Evolutionary conservation across 2,797 vertebrate species (phyloP), one percentile per base, ranked within the genome.

Genomic region (Toxotes lorentzi): DNA sequence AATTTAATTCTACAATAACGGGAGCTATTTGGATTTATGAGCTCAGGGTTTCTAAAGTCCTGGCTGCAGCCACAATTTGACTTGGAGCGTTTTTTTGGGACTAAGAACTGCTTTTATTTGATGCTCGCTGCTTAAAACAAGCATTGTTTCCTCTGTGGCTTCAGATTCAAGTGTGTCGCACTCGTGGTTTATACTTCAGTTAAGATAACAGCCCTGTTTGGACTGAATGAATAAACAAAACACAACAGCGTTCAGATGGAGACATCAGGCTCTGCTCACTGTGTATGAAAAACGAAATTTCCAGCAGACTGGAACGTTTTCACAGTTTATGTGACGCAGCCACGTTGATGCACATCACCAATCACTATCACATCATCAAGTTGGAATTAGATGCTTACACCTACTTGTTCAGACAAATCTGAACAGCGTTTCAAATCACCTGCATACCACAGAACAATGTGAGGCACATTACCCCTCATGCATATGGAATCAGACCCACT

Each of bases 311-410:
- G 41, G 43, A 50, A 62, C 27, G 27, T 61, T 8, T 1, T 27
- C 9, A 4, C 4, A 32, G 11, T 51, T 34, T 17, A 13, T 35
- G 43, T 48, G 72, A 67, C 6, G 34, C 57, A 43, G 57, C 4
- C 24, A 9, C 3, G 35, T 12, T 53, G 73, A 73, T 9, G n/a
- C 79, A 60, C 56, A 58, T 56, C 70, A 53, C 27, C 27, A 30
- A 30, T 30, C 27, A 30, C 27, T 30, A 30, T 30, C 3, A 30
- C 27, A 30, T 30, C 60, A 66, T 74, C 32, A 75, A 53, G 38
- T 40, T 61, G 12, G 57, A 70, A 63, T 73, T 47, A 78, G 57
- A 1, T 12, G 9, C 1, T 4, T 30, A 63, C 56, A 41, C 17
- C 14, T 0, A 0, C 53, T 40, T 43, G 34, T 13, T 24, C 14